Percentiles rank a stretch among this genome's conserved stretches.
These are phyloP conservation scores for Todus mexicanus DNA, from an alignment of 2,797 vertebrate species.

Conservation along the genomic window DNA sequence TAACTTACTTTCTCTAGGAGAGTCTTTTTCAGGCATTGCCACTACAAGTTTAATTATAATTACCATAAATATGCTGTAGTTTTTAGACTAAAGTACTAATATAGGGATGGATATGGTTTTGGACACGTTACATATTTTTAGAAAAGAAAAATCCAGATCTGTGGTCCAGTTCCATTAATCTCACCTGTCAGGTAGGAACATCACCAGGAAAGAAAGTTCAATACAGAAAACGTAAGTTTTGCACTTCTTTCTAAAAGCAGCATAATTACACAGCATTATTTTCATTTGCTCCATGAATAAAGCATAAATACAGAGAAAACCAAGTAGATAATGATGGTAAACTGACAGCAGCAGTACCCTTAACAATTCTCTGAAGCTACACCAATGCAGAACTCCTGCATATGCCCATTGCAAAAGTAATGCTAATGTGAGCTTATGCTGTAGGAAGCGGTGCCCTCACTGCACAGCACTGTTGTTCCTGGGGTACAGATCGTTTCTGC, in stretches of 20 bases:
- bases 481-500: neutral
- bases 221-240: neutral
- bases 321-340: neutral
- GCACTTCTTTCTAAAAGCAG: neutral
- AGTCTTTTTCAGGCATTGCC: neutral
- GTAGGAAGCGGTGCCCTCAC: neutral
- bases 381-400: neutral
- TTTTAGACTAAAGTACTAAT: neutral
- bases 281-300: neutral
- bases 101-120: neutral
- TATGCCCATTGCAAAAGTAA: neutral
- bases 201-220: neutral
- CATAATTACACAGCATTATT: neutral
- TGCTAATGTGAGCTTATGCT: fast-evolving
- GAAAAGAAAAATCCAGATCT: neutral
- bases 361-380: neutral
- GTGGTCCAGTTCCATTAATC: neutral
- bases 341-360: neutral
- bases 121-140: neutral
- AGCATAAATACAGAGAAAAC: neutral
- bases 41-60: neutral
- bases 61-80: neutral
- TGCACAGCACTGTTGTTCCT: neutral
- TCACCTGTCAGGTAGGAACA: neutral
- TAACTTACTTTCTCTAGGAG: neutral